A percentile compares a stretch with the other conserved stretches of the same genome.
These are phyloP conservation scores for Axis porcinus DNA, from an alignment of 2,113 vertebrate species.

Conservation along the genomic window DNA sequence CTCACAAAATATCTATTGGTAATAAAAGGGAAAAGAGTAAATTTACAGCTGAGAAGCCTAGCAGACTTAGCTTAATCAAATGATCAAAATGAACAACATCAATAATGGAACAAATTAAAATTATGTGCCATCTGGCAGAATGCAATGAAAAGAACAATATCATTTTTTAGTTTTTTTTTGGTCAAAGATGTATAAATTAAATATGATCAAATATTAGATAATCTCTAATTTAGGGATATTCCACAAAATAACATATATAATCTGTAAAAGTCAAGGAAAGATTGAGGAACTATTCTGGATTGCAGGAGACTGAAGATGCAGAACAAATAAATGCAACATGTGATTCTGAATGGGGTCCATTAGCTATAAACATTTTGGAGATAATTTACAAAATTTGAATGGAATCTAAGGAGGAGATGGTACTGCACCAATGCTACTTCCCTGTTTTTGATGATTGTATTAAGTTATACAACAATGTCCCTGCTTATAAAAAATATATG, in stretches of 20 bases:
- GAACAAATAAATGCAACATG: not conserved
- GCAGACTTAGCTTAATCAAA: not conserved
- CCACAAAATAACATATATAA: not conserved
- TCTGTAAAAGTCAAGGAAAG: not conserved
- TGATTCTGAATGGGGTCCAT: not conserved
- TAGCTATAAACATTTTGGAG: not conserved
- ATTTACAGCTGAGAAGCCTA: not conserved
- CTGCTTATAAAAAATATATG: not conserved
- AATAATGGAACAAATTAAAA: not conserved
- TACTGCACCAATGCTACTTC: not conserved
- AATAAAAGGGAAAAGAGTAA: not conserved
- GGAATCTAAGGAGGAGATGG: not conserved
- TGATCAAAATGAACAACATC: not conserved
- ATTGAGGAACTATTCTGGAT: not conserved
- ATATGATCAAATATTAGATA: not conserved
- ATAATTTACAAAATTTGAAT: not conserved
- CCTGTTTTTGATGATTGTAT: not conserved
- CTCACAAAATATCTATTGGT: not conserved
- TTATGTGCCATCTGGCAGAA: not conserved
- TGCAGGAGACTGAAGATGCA: not conserved
- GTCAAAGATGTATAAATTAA: not conserved
- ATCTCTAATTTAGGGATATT: not conserved
- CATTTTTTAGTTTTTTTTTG: not conserved
- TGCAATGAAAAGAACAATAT: not conserved
- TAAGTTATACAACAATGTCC: not conserved